Base-by-base conservation (phyloP, 2,888 invertebrate species). In the Drosophila crucigera region DNA sequence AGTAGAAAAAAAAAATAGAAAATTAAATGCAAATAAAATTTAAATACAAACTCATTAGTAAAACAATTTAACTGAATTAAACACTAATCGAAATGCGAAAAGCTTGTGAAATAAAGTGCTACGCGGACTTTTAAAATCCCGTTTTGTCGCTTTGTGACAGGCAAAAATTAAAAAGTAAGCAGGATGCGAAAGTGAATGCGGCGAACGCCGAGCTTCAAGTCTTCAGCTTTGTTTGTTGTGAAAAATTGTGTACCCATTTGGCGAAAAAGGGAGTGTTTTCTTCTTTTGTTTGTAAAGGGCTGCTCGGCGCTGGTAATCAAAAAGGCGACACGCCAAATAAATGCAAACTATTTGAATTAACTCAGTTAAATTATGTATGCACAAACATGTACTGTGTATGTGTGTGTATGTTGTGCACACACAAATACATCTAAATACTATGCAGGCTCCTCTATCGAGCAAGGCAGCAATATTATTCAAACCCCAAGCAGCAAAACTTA, bases 191-290 rank as follows among this genome's bases (percentile, higher is more conserved):
- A 55, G 33, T 19, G 49, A 56, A 58, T 66, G 67, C 76, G 82
- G 69, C 56, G 53, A 63, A 49, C 39, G 54, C 30, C 47, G 52
- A 64, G 61, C 30, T 71, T 69, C 37, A 56, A 59, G 53, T 33
- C 31, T 54, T 33, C 41, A 82, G 75, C 81, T 88, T 83, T 87
- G 86, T 90, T 87, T 87, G 90, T 90, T 90, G 89, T 83, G 86
- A 82, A 86, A 89, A 86, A 81, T 89, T 86, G 82, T 87, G 89
- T 90, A 89, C 84, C 90, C 78, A 84, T 76, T 85, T 73, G 58
- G 74, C 61, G 16, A 62, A 83, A 64, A 64, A 59, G 80, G 76
- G 83, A 84, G 76, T 83, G 84, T 77, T 76, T 47, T 25, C 47
- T 7, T 25, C 0, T 10, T 47, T 47, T 22, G n/a, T 47, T 47